Base-by-base conservation (phyloP, 1,140 invertebrate genomes). In the Philaenus spumarius region DNA sequence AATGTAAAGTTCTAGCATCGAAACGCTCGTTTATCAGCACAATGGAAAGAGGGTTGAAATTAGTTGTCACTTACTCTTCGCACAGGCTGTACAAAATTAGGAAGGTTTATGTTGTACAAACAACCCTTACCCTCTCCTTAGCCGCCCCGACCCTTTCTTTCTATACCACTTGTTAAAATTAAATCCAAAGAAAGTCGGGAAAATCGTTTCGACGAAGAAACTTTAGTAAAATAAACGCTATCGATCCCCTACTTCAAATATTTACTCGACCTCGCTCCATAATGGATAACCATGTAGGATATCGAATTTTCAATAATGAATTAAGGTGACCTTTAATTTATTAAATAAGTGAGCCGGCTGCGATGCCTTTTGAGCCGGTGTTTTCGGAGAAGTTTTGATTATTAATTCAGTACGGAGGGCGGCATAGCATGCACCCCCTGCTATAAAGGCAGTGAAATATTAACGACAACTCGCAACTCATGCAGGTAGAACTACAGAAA, bases 241-340 rank as follows among this genome's bases (percentile, higher is more conserved):
- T 30, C 26, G 26, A 30, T 3, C 26, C 3, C 3, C 26, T 9
- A 9, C 26, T 30, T 30, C 9, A 42, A 42, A 4, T 42, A 42
- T 42, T 42, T 17, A 42, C 40, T 4, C n/a, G n/a, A 11, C 35
- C n/a, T 37, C 40, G n/a, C 5, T 42, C 14, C n/a, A 42, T 17
- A 17, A 37, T 11, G 35, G 35, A 24, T 14, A 35, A 24, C 37
- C 52, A 37, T 58, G 52, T 39, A 37, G 60, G 55, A 61, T 62
- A 62, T 62, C 50, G 60, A 62, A 62, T 62, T 58, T 62, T 62
- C 42, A 62, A 62, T 62, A 58, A 62, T 62, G 52, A 58, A 62
- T 58, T 47, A 47, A 62, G 60, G 51, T 47, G 55, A 58, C 57
- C 50, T 52, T 58, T 62, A 62, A 62, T 62, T 62, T 62, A 62